Percentiles rank a stretch among this genome's conserved stretches.
Evolutionary conservation across 2,113 vertebrate genomes (phyloP).

Genomic region (Athene cunicularia): DNA sequence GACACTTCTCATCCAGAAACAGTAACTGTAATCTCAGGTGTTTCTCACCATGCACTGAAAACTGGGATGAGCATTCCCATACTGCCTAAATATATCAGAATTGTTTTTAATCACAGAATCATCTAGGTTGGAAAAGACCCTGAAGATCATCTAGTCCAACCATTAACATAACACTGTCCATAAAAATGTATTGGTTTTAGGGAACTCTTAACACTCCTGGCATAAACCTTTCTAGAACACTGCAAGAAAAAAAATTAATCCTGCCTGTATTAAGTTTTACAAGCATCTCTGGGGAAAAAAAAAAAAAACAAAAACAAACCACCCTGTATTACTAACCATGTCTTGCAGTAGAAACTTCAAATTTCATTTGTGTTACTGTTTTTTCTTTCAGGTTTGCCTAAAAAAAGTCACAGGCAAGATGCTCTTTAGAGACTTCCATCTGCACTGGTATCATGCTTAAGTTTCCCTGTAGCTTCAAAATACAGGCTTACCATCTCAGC

Average conservation of each 20-base stretch:
- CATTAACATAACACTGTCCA: no score
- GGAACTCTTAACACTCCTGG: background rate
- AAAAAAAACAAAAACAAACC: no score
- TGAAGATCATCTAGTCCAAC: no score
- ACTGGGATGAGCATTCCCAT: background rate
- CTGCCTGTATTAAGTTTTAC: background rate
- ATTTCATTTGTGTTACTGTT: background rate
- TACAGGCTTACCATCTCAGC: background rate
- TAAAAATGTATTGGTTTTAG: background rate
- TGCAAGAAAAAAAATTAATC: background rate
- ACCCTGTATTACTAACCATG: background rate
- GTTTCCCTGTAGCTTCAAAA: background rate
- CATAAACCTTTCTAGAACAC: background rate
- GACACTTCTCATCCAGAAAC: background rate
- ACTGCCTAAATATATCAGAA: background rate
- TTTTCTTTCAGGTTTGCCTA: background rate
- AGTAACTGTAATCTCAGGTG: background rate
- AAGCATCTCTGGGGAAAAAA: background rate
- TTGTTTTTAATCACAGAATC: background rate
- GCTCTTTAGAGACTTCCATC: background rate
- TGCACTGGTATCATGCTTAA: background rate
- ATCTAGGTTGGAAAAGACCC: no score
- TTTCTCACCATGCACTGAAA: background rate
- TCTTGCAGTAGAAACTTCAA: background rate
- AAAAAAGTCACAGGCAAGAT: background rate